phyloP scores from a whole-genome alignment of 92 coral and sea anemone species.

The Diadumene lineata region DNA sequence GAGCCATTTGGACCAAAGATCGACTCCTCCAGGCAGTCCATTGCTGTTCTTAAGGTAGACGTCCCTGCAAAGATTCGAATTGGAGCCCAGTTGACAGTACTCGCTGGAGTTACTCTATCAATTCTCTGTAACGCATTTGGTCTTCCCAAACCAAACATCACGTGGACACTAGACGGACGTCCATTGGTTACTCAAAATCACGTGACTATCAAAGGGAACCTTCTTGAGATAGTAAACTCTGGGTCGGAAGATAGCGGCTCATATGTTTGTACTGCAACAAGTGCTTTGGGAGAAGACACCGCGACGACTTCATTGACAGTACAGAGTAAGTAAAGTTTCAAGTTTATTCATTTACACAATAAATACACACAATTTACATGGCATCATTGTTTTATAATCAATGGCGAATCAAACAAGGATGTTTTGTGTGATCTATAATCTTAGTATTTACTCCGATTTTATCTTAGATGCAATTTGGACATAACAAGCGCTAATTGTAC shows the following conservation, averaged over 20 bases:
- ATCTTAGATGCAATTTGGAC: too few relatives aligned
- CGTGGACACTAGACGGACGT: constrained; percentile 70
- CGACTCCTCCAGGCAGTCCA: constrained; percentile 21
- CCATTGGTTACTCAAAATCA: constrained; percentile 54
- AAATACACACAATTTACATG: too few relatives aligned
- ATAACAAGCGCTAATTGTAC: too few relatives aligned
- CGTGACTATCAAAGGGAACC: constrained; percentile 44
- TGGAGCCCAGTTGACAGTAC: constrained; percentile 26
- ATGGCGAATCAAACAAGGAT: too few relatives aligned
- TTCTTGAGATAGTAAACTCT: constrained; percentile 53
- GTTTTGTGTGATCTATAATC: too few relatives aligned
- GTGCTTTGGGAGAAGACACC: constrained; percentile 63
- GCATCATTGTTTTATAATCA: too few relatives aligned
- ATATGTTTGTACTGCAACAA: constrained; percentile 76
- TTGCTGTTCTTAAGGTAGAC: constrained; percentile 20
- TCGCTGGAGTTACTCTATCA: constrained; percentile 31
- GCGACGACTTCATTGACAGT: constrained; percentile 66
- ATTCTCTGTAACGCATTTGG: constrained; percentile 73
- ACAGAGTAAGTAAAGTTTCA: constrained; percentile 51
- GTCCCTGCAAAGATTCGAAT: constrained; percentile 26
- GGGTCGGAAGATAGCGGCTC: constrained; percentile 65
- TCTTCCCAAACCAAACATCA: constrained; percentile 65
- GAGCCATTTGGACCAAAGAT: constrained; percentile 58
- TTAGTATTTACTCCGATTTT: too few relatives aligned
- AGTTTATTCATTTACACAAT: not conserved